Evolutionary conservation across 1,140 invertebrate genomes (phyloP).

Genomic region (Caenorhabditis briggsae): DNA sequence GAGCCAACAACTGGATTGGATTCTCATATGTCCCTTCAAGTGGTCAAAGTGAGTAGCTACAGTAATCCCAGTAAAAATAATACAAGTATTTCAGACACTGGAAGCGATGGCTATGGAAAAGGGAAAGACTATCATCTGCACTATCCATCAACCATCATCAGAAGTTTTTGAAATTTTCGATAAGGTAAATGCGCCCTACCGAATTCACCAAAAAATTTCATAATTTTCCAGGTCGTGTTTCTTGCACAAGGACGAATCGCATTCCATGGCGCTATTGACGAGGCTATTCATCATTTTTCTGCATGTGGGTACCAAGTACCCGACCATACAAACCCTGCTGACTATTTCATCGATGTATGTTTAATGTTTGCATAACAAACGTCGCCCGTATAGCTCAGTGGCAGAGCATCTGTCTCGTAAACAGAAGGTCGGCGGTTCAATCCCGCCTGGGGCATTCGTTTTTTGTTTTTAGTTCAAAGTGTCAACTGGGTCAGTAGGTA

Average conservation of each 20-base stretch:
- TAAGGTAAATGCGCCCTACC: constrained; percentile 23
- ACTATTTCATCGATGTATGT: constrained; percentile 82
- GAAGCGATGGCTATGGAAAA: constrained; percentile 57
- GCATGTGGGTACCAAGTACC: constrained; percentile 83
- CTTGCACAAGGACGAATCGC: constrained; percentile 78
- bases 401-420: no score
- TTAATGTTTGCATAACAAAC: neutral
- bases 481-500: no score
- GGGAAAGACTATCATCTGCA: constrained; percentile 86
- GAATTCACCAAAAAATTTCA: neutral
- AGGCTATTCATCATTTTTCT: constrained; percentile 71
- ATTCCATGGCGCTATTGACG: constrained; percentile 68
- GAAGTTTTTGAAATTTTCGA: constrained; percentile 87
- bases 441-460: no score
- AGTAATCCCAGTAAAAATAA: neutral
- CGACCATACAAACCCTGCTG: constrained; percentile 82
- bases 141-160: constrained; percentile 88
- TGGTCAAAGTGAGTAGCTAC: constrained; percentile 82
- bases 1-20: constrained; percentile 88
- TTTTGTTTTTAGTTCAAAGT: no score
- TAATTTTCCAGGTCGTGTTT: constrained; percentile 72
- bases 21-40: constrained; percentile 84
- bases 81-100: constrained; percentile 71
- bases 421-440: no score
- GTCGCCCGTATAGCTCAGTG: neutral